Conservation (phyloP, 1,140 invertebrate genomes). For the Pseudomyrmex sp. region DNA sequence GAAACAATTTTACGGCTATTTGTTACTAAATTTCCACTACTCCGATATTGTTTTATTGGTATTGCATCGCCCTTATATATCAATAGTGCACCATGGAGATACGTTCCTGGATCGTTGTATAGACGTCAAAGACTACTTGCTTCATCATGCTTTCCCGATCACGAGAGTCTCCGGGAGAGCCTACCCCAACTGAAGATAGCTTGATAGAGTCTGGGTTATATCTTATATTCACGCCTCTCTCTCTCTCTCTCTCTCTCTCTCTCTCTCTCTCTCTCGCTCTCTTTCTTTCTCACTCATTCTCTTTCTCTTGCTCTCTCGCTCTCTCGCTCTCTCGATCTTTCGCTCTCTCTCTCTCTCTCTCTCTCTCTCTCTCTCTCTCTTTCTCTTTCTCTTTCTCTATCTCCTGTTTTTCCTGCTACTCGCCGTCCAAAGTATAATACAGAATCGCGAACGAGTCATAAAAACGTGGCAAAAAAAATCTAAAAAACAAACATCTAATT, state of each 20-base stretch:
- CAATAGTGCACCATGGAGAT: background rate
- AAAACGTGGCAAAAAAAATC: background rate
- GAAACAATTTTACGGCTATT: too few species aligned
- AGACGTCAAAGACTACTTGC: constrained; percentile 14
- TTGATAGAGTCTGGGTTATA: background rate
- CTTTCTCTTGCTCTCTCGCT: background rate
- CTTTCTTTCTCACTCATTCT: background rate
- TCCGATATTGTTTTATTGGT: background rate
- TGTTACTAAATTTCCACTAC: background rate
- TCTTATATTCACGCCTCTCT: constrained; percentile 38
- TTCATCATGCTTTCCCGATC: constrained; percentile 67
- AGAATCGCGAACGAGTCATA: background rate
- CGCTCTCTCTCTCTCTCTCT: background rate
- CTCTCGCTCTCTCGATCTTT: background rate
- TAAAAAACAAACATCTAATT: background rate
- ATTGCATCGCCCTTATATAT: background rate
- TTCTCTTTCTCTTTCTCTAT: background rate
- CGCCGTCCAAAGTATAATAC: background rate
- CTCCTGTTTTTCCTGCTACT: background rate
- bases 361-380: background rate
- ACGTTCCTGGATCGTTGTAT: constrained; percentile 20
- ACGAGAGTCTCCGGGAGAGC: constrained; percentile 74
- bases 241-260: constrained; percentile 5
- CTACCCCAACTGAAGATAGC: constrained; percentile 72
- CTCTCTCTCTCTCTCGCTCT: background rate